Evolutionary conservation across 2,113 vertebrate genomes (phyloP).

Genomic region (Herpetotheres cachinnans): DNA sequence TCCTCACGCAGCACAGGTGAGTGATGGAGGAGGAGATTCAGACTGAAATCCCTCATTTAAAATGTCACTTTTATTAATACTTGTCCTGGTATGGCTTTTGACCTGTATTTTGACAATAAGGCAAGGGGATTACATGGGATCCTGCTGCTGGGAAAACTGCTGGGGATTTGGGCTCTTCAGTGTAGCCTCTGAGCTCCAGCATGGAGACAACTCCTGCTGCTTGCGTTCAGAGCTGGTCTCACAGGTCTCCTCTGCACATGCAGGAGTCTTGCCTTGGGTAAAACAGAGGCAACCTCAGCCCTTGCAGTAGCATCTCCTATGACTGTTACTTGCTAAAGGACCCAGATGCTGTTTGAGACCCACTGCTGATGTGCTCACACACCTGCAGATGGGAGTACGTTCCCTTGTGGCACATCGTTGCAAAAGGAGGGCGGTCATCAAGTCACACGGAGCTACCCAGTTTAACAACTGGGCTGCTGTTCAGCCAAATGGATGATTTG

Average conservation of each 20-base stretch:
- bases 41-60: background rate
- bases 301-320: background rate
- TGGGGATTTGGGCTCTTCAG: background rate
- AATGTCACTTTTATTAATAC: background rate
- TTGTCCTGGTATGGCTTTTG: background rate
- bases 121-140: background rate
- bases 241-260: background rate
- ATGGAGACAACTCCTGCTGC: background rate
- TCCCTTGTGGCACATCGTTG: fast-evolving
- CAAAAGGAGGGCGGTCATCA: background rate
- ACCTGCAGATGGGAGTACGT: no score
- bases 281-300: background rate
- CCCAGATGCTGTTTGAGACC: background rate
- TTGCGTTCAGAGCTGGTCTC: background rate
- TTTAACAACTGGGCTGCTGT: background rate
- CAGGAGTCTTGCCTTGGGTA: background rate
- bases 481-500: background rate
- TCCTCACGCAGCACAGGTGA: slow-evolving; percentile 95
- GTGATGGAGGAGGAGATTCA: background rate
- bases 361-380: background rate
- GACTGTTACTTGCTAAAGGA: background rate
- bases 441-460: background rate
- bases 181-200: background rate
- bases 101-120: background rate
- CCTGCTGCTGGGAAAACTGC: background rate